Base-by-base conservation (phyloP, 2,797 vertebrate species). In the Gouania willdenowi region DNA sequence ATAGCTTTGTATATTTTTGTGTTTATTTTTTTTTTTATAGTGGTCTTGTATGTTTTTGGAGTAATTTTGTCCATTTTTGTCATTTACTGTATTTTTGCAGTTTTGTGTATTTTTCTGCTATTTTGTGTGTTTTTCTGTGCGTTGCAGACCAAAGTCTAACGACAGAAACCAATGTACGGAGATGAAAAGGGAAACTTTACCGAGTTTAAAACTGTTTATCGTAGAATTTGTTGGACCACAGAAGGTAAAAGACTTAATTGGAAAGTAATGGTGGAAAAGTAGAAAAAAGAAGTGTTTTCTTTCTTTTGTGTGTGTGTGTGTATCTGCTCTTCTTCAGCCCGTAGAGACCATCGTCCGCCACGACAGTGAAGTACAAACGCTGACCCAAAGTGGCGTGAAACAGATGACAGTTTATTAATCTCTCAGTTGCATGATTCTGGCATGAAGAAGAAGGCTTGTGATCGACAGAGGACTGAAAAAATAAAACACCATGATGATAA, bases 351-450 rank as follows among this genome's bases (percentile, higher is more conserved):
- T 68, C n/a, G 26, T 44, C 45, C 75, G 75, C 82, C 72, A 79
- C 55, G 72, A 75, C 42, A 40, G 20, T 35, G 53, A 65, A 56
- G 52, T 66, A 72, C 55, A 79, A 79, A 81, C 46, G 30, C 49
- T 71, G 71, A 78, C 63, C 74, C 36, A 20, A 23, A 32, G 47
- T 75, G 51, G 64, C 54, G 48, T 10, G 19, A 53, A 68, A 53
- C 57, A 47, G 48, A 59, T 12, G 27, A 46, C 4, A 4, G 21
- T 64, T 53, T 60, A 75, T 67, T 70, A 51, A 75, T 82, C 37
- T 65, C 72, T 75, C 26, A 66, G 52, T 45, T 51, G 53, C 43
- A 42, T 46, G 49, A 66, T 64, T 62, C 41, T 72, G 57, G 63
- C 65, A 8, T 64, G 35, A 49, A 65, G 51, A 26, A 39, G 45